Conservation (phyloP, 2,797 vertebrate genomes). For the Macroramphosus scolopax region DNA sequence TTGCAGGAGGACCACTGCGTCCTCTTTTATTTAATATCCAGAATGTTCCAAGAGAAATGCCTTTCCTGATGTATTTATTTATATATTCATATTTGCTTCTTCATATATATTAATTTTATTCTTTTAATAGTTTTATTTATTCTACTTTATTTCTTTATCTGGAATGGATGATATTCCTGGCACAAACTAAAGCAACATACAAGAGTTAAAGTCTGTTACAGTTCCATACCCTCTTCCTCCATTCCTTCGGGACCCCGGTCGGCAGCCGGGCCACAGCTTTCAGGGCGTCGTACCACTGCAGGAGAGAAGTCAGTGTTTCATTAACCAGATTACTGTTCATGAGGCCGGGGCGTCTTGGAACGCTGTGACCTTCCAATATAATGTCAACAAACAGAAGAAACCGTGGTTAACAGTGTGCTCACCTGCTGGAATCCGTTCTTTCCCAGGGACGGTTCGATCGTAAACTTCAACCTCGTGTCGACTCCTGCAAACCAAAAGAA, state of each 20-base stretch:
- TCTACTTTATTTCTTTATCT: too few species aligned
- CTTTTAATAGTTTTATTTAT: too few species aligned
- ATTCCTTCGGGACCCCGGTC: conserved; percentile 95
- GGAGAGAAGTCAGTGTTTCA: conserved; percentile 6
- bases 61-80: too few species aligned
- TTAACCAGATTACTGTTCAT: too few species aligned
- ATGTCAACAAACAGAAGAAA: not conserved
- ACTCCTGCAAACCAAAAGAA: conserved; percentile 80
- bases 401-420: conserved; percentile 36
- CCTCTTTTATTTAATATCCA: not conserved
- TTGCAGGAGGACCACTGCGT: conserved; percentile 4
- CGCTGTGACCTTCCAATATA: not conserved
- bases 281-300: conserved; percentile 95
- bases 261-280: conserved; percentile 96
- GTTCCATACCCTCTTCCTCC: conserved; percentile 88
- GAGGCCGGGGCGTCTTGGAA: not conserved
- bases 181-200: too few species aligned
- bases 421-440: conserved; percentile 98
- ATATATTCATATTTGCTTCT: too few species aligned
- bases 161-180: too few species aligned
- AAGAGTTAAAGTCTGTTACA: too few species aligned
- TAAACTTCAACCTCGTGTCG: conserved; percentile 96
- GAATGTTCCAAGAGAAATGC: too few species aligned
- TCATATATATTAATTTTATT: too few species aligned
- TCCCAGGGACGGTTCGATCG: conserved; percentile 92